Percentiles rank a stretch among this genome's conserved stretches.
phyloP scores from a whole-genome alignment of 2,888 invertebrate genomes.

The Zygogramma bicolorata region DNA sequence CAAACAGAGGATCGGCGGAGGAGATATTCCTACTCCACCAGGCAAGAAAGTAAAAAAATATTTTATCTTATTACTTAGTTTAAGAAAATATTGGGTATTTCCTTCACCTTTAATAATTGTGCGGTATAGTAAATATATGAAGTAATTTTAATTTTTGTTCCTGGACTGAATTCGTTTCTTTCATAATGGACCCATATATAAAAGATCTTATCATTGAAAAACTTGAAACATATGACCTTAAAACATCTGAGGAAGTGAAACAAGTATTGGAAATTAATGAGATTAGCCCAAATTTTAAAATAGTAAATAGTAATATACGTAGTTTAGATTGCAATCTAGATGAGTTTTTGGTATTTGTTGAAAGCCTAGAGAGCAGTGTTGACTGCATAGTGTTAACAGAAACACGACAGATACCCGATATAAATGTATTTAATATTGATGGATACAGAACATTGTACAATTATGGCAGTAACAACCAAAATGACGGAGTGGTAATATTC shows the following conservation, averaged over 20 bases:
- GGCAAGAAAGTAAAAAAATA: not conserved
- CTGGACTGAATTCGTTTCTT: not conserved
- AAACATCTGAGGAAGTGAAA: not conserved
- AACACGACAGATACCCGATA: slow-evolving; percentile 5
- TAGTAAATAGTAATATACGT: not conserved
- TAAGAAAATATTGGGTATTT: not conserved
- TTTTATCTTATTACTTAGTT: not conserved
- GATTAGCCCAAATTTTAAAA: not conserved
- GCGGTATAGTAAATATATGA: not conserved
- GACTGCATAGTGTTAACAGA: slow-evolving; percentile 10
- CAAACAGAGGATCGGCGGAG: no score
- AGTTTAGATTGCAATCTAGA: slow-evolving; percentile 4
- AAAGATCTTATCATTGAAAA: not conserved
- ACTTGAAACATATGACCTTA: not conserved
- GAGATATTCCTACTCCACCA: no score
- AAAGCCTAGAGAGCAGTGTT: not conserved
- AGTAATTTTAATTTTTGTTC: not conserved
- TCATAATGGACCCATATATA: not conserved
- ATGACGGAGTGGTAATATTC: slow-evolving; percentile 8
- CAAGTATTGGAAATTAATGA: not conserved
- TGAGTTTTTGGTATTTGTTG: not conserved
- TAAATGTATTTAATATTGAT: slow-evolving; percentile 1
- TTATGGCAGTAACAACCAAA: not conserved
- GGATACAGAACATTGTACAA: slow-evolving; percentile 9
- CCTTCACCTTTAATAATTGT: not conserved